A percentile compares a stretch with the other conserved stretches of the same genome.
Conservation (phyloP, 2,113 vertebrate genomes). For the Galbula dea region DNA sequence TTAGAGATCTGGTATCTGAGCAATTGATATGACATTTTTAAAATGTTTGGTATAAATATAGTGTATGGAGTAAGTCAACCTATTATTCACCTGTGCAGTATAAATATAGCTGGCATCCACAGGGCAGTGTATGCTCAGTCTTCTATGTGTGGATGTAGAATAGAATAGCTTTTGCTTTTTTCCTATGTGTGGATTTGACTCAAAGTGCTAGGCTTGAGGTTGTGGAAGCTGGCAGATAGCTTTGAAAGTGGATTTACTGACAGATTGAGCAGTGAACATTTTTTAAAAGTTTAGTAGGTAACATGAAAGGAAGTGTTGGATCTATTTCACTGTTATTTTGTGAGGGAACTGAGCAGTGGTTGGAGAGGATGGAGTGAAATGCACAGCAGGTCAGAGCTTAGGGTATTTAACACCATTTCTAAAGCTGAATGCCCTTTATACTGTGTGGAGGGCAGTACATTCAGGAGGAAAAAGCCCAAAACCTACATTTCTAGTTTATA, state of each 20-base stretch:
- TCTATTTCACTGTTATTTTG: background rate
- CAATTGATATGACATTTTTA: background rate
- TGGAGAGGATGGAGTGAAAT: background rate
- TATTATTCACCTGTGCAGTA: background rate
- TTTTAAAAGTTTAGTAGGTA: background rate
- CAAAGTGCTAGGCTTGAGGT: background rate
- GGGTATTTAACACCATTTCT: background rate
- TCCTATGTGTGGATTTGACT: background rate
- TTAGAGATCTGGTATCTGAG: background rate
- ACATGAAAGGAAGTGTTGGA: background rate
- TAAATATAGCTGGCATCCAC: background rate
- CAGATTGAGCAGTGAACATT: background rate
- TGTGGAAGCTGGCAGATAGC: background rate
- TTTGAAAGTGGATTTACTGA: background rate
- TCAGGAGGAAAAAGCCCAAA: background rate
- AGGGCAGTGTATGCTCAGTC: background rate
- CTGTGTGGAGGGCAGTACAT: too few species aligned
- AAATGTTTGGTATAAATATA: background rate
- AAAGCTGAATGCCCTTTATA: background rate
- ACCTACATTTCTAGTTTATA: background rate
- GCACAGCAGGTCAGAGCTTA: background rate
- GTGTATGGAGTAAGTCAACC: background rate
- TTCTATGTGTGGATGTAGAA: background rate
- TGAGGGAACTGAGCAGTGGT: background rate
- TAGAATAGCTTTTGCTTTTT: background rate